Evolutionary conservation across 2,113 vertebrate species (phyloP).

Genomic region (Chamaetylas fuelleborni): DNA sequence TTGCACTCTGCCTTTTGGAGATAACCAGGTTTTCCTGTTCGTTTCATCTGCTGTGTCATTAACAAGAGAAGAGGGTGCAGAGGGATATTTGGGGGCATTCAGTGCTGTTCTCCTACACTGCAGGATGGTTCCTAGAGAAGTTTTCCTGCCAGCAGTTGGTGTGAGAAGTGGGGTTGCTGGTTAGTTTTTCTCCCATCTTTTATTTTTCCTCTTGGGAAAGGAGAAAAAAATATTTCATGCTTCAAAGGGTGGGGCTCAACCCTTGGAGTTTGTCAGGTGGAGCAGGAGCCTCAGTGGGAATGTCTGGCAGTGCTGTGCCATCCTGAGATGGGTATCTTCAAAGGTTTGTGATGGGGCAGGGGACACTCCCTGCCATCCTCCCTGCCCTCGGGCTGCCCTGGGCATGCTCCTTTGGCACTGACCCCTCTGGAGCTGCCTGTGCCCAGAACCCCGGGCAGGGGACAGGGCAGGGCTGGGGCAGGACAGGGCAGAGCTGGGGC

Average conservation of each 20-base stretch:
- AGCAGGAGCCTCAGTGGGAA: neutral
- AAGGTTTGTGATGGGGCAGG: neutral
- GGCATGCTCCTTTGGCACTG: neutral
- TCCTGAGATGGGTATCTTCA: neutral
- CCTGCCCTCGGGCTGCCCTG: neutral
- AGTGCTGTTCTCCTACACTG: accelerated
- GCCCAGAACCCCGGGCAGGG: neutral
- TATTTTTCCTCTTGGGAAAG: neutral
- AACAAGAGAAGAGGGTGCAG: no score
- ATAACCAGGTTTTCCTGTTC: neutral
- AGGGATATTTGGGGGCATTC: neutral
- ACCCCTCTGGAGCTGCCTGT: neutral
- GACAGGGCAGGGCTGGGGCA: neutral
- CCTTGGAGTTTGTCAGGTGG: neutral
- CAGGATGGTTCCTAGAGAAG: neutral
- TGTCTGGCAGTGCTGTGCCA: neutral
- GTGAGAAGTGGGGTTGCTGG: neutral
- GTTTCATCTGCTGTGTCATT: accelerated
- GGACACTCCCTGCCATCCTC: neutral
- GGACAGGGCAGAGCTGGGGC: no score
- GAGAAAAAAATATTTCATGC: neutral
- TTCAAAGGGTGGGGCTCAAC: neutral
- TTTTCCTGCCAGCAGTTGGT: neutral
- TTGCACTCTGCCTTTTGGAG: neutral
- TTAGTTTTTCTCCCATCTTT: neutral